These are phyloP conservation scores for Cerastis rubricosa DNA, from an alignment of 2,888 invertebrate species.

Conservation along the genomic window DNA sequence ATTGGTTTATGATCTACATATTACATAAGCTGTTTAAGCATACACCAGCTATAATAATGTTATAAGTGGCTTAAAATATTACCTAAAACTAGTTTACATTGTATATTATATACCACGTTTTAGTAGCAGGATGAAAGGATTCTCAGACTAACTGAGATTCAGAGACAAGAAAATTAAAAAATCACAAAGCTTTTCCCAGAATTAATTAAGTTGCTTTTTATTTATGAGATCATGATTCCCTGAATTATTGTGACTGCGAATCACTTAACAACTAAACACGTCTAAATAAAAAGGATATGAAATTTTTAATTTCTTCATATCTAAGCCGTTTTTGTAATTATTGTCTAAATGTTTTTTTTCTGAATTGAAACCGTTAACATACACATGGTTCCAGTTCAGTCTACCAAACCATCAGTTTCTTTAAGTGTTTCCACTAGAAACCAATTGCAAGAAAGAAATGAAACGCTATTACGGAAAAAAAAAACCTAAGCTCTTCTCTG, in stretches of 20 bases:
- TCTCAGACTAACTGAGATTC: background rate
- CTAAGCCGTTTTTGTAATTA: background rate
- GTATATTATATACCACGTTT: too few relatives aligned
- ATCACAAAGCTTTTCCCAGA: background rate
- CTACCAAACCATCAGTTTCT: background rate
- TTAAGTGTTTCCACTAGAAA: constrained; percentile 20
- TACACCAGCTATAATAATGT: too few relatives aligned
- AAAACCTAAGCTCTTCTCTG: constrained; percentile 1
- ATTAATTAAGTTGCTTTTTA: background rate
- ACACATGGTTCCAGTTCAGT: background rate
- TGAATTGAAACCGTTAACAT: background rate
- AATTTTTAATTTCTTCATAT: background rate
- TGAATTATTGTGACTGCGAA: background rate
- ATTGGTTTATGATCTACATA: too few relatives aligned
- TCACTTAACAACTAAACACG: background rate
- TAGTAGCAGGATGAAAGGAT: background rate
- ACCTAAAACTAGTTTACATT: background rate
- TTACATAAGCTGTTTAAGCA: too few relatives aligned
- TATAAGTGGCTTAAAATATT: background rate
- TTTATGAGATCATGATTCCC: background rate
- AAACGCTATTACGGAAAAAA: constrained; percentile 21
- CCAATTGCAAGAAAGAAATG: constrained; percentile 10
- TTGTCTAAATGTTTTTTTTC: background rate
- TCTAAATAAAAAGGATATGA: background rate
- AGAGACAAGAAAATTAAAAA: background rate